Conservation (phyloP, 2,888 invertebrate species). For the Megaustenia siamemsis region DNA sequence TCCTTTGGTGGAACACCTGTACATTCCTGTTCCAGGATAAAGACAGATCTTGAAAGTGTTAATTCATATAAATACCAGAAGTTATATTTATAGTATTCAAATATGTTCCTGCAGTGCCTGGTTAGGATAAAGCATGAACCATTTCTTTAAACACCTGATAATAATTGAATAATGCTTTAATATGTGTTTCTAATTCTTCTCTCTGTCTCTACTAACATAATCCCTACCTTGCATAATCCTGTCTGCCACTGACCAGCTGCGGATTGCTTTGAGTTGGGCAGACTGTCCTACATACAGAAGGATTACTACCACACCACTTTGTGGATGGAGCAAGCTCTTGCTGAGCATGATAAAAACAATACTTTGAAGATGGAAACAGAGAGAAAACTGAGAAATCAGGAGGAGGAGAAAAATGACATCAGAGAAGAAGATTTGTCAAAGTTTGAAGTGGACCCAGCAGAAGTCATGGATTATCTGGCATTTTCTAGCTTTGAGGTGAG, state of each 20-base stretch:
- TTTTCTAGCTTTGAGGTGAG: constrained; percentile 89
- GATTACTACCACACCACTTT: constrained; percentile 94
- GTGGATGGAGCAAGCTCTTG: constrained; percentile 96
- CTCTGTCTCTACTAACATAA: no score
- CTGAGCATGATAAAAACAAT: constrained; percentile 83
- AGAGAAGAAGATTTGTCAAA: background rate
- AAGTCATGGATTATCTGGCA: constrained; percentile 96
- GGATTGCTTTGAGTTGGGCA: constrained; percentile 97
- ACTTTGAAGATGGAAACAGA: no score
- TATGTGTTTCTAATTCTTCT: no score
- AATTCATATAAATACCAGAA: no score
- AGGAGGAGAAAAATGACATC: background rate
- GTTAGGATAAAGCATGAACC: no score
- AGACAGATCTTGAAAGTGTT: no score
- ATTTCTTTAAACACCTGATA: no score
- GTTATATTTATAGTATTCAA: no score
- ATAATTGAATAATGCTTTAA: no score
- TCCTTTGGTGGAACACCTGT: no score
- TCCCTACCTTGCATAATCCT: background rate
- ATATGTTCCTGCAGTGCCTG: no score
- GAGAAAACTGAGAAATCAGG: background rate
- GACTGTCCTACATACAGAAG: constrained; percentile 93
- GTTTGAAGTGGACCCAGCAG: constrained; percentile 81
- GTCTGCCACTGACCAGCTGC: constrained; percentile 84
- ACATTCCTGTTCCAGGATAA: no score